phyloP scores from a whole-genome alignment of 2,888 invertebrate genomes.

The Coelinius sp. region DNA sequence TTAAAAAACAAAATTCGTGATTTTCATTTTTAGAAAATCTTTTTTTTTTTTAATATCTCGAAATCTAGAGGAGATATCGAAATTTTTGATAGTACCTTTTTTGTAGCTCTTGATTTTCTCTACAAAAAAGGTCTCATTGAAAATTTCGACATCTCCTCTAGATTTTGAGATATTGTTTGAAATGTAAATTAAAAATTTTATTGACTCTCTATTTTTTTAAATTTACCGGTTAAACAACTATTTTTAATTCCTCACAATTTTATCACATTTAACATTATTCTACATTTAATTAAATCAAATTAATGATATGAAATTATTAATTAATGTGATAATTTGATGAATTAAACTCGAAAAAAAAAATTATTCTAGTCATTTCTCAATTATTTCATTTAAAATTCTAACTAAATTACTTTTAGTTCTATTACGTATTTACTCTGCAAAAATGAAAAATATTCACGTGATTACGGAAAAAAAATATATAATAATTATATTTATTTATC shows the following conservation, averaged over 20 bases:
- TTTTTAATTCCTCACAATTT: not conserved
- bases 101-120: too few species aligned
- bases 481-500: constrained; percentile 28
- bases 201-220: not conserved
- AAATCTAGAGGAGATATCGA: too few species aligned
- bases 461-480: not conserved
- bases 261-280: not conserved
- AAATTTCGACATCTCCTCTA: too few species aligned
- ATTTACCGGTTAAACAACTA: not conserved
- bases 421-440: not conserved
- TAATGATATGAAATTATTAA: not conserved
- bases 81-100: too few species aligned
- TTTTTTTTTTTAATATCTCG: too few species aligned
- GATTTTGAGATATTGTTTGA: too few species aligned
- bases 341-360: not conserved
- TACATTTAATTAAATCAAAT: not conserved
- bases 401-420: not conserved
- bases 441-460: not conserved
- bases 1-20: not conserved
- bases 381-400: not conserved
- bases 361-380: not conserved
- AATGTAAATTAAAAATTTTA: not conserved
- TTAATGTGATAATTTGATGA: not conserved
- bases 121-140: too few species aligned
- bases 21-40: not conserved